These are phyloP conservation scores for Symphodus melops DNA, from an alignment of 2,113 vertebrate genomes.

Conservation along the genomic window DNA sequence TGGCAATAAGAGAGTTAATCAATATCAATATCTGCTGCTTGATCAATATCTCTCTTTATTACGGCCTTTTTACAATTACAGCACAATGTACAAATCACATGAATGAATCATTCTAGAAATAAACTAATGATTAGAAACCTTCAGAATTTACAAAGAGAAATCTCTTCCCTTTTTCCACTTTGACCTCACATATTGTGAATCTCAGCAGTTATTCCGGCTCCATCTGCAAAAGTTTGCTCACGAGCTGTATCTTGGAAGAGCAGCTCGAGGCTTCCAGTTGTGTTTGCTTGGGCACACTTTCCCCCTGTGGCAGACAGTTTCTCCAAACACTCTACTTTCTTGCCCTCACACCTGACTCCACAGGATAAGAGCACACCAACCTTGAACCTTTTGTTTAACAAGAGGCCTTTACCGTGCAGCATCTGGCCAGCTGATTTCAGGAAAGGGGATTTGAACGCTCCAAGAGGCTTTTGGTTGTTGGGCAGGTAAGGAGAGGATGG, in stretches of 20 bases:
- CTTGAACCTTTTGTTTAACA: constrained; percentile 53
- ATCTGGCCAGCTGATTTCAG: constrained; percentile 62
- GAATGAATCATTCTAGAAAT: background rate
- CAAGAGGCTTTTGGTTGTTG: constrained; percentile 42
- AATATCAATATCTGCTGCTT: too few relatives aligned
- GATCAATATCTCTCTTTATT: background rate
- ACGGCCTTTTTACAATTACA: background rate
- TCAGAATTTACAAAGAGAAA: background rate
- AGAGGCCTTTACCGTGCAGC: constrained; percentile 51
- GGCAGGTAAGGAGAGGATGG: constrained; percentile 36
- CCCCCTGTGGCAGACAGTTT: constrained; percentile 5
- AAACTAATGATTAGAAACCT: background rate
- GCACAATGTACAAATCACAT: background rate
- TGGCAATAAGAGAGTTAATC: background rate
- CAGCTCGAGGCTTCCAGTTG: constrained; percentile 12
- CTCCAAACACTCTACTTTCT: constrained; percentile 25
- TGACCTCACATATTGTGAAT: too few relatives aligned
- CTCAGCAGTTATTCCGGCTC: background rate
- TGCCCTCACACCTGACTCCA: constrained; percentile 42
- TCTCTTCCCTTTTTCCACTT: too few relatives aligned
- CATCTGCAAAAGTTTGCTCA: background rate
- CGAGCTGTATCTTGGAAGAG: background rate
- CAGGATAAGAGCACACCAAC: constrained; percentile 12
- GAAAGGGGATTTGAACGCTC: constrained; percentile 45
- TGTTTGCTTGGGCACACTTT: constrained; percentile 17